Evolutionary conservation across 1,140 invertebrate genomes (phyloP).

Genomic region (Oedothorax gibbosus): DNA sequence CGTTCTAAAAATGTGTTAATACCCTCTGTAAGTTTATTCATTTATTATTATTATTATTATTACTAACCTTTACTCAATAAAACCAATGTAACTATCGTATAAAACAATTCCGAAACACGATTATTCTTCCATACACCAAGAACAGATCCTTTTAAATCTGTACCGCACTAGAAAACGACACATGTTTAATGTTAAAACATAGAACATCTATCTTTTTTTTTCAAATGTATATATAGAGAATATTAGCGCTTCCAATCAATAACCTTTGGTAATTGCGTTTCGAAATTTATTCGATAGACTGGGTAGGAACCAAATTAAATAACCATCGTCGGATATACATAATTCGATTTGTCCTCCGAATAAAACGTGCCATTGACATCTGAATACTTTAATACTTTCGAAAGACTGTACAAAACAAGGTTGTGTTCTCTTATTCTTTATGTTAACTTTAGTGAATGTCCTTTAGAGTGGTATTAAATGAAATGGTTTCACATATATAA

Average conservation of each 20-base stretch:
- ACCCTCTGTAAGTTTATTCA: too few relatives aligned
- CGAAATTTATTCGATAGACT: background rate
- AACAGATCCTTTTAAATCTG: too few relatives aligned
- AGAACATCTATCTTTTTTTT: too few relatives aligned
- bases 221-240: too few relatives aligned
- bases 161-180: too few relatives aligned
- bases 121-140: too few relatives aligned
- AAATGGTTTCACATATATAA: constrained; percentile 15
- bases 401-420: constrained; percentile 9
- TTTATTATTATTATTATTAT: too few relatives aligned
- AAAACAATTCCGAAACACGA: too few relatives aligned
- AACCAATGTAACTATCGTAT: too few relatives aligned
- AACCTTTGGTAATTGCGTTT: constrained; percentile 17
- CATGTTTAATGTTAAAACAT: too few relatives aligned
- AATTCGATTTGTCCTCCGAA: constrained; percentile 4
- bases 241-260: constrained; percentile 2
- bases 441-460: constrained; percentile 54
- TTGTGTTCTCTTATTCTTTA: constrained; percentile 21
- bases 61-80: too few relatives aligned
- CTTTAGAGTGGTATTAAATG: constrained; percentile 16
- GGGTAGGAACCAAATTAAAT: background rate
- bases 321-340: background rate
- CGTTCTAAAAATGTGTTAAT: too few relatives aligned
- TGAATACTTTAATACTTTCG: constrained; percentile 10
- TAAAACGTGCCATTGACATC: constrained; percentile 4